phyloP scores from a whole-genome alignment of 2,888 invertebrate genomes.

The Apoderus coryli region DNA sequence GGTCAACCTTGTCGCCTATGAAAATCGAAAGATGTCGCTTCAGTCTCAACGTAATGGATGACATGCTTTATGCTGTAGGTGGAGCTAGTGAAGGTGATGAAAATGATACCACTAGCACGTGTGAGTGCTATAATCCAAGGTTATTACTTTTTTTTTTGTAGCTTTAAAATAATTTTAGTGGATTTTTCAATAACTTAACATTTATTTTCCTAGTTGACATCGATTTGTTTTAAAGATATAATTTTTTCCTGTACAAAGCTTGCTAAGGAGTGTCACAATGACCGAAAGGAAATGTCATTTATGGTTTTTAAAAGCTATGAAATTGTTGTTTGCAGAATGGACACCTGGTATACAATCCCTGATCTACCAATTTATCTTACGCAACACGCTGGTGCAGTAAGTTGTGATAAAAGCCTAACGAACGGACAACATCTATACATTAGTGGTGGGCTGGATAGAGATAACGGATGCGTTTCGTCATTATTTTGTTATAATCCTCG shows the following conservation, averaged over 20 bases:
- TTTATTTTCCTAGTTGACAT: no score
- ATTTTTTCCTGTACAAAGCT: no score
- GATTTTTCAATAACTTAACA: no score
- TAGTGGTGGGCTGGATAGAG: constrained; percentile 42
- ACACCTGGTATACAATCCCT: constrained; percentile 43
- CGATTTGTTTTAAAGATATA: no score
- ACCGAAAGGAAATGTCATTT: no score
- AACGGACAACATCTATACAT: constrained; percentile 33
- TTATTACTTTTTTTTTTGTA: constrained; percentile 10
- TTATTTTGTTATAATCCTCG: constrained; percentile 38
- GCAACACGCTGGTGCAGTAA: constrained; percentile 43
- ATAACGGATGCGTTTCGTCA: constrained; percentile 29
- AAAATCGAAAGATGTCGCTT: constrained; percentile 50
- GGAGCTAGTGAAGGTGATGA: constrained; percentile 45
- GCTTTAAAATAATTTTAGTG: no score
- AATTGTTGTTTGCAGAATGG: constrained; percentile 21
- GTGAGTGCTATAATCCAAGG: constrained; percentile 45
- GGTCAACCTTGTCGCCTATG: constrained; percentile 54
- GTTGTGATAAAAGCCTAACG: no score
- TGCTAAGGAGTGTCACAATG: no score
- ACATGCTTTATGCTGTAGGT: constrained; percentile 45
- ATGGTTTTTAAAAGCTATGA: no score
- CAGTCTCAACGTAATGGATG: constrained; percentile 43
- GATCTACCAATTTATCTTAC: constrained; percentile 41
- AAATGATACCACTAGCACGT: constrained; percentile 34